phyloP scores from a whole-genome alignment of 2,797 vertebrate genomes.

The Acanthornis magna region DNA sequence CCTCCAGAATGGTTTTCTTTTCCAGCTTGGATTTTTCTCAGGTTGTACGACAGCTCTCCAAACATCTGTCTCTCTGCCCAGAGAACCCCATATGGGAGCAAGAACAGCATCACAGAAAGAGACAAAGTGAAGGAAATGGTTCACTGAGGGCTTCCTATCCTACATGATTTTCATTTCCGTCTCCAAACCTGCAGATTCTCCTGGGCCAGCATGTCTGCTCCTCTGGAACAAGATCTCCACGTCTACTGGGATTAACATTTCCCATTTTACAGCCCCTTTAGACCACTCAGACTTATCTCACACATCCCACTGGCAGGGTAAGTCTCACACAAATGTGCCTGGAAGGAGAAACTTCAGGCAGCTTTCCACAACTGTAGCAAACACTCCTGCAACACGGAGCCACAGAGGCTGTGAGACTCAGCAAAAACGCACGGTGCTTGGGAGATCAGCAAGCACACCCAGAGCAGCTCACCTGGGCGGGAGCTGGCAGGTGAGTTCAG shows the following conservation, averaged over 20 bases:
- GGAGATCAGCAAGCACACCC: too few relatives aligned
- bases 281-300: neutral
- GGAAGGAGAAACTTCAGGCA: neutral
- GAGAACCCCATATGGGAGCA: neutral
- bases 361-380: neutral
- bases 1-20: neutral
- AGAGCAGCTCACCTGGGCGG: rapidly evolving
- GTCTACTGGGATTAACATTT: neutral
- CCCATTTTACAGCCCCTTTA: neutral
- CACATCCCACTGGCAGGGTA: neutral
- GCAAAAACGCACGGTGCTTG: rapidly evolving
- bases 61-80: neutral
- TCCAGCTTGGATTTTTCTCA: neutral
- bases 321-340: neutral
- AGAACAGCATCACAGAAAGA: neutral
- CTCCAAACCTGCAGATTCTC: neutral
- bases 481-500: neutral
- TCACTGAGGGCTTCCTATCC: neutral
- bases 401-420: neutral
- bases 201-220: neutral
- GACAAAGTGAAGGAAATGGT: neutral
- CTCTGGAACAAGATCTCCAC: neutral
- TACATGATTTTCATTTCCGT: neutral
- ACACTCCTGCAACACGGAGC: neutral
- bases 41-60: neutral